Conservation (phyloP, 2,888 invertebrate genomes). For the Andrena hattorfiana region DNA sequence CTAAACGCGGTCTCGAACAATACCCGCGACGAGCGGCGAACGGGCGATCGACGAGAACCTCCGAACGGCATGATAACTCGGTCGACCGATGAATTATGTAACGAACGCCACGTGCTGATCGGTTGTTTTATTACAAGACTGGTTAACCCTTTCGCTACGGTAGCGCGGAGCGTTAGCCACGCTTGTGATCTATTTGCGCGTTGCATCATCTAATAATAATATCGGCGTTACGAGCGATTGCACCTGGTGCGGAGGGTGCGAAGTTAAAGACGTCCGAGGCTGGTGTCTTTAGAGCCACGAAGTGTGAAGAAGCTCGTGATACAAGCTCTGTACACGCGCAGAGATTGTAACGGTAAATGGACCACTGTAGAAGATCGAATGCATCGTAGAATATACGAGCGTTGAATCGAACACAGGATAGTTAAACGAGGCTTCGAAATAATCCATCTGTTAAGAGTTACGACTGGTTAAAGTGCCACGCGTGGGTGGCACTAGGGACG, state of each 20-base stretch:
- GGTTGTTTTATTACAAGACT: conserved; percentile 24
- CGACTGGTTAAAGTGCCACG: neutral
- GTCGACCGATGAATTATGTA: conserved; percentile 29
- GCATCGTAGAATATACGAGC: too few species aligned
- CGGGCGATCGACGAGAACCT: conserved; percentile 8
- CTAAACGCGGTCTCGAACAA: conserved; percentile 10
- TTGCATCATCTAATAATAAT: neutral
- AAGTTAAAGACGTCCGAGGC: neutral
- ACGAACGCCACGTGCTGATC: conserved; percentile 2
- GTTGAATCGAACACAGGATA: neutral
- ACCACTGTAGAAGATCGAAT: too few species aligned
- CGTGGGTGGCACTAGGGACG: neutral
- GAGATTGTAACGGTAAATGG: too few species aligned
- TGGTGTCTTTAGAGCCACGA: neutral
- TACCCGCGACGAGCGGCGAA: conserved; percentile 7
- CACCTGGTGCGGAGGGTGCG: neutral
- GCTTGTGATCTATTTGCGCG: neutral
- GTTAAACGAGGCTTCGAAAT: neutral
- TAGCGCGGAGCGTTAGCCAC: neutral
- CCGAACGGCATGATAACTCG: neutral
- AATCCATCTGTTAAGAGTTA: neutral
- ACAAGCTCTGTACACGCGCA: too few species aligned
- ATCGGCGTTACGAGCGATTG: neutral
- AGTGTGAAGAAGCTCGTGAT: neutral
- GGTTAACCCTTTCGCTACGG: conserved; percentile 23